Evolutionary conservation across 1,140 invertebrate genomes (phyloP).

Genomic region (Euwallacea similis): DNA sequence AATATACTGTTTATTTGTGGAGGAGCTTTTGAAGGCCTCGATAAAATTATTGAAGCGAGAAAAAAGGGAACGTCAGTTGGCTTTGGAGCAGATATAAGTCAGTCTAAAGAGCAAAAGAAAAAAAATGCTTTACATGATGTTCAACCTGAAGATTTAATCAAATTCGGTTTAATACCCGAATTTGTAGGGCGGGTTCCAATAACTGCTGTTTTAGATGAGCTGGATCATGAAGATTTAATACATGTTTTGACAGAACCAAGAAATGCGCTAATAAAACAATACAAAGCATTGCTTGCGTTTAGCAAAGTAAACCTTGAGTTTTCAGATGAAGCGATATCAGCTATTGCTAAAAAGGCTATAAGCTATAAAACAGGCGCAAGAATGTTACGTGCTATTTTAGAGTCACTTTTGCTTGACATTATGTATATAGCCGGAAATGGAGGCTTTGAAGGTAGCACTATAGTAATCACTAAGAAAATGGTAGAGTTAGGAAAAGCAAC

Average conservation of each 20-base stretch:
- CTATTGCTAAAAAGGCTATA: not conserved
- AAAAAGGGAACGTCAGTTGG: not conserved
- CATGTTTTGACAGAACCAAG: not conserved
- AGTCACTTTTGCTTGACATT: not conserved
- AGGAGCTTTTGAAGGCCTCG: not conserved
- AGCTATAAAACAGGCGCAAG: not conserved
- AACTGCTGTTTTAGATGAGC: not conserved
- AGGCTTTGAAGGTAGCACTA: too few species aligned
- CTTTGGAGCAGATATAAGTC: not conserved
- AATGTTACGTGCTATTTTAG: not conserved
- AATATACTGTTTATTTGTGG: constrained; percentile 3
- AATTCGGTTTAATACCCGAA: constrained; percentile 1
- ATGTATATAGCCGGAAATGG: too few species aligned
- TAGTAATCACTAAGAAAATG: too few species aligned
- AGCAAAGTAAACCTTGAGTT: not conserved
- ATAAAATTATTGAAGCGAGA: not conserved
- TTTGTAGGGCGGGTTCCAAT: not conserved
- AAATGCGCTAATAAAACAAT: constrained; percentile 3
- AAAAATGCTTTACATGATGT: not conserved
- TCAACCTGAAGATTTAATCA: not conserved
- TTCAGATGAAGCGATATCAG: not conserved
- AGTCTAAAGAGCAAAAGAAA: not conserved
- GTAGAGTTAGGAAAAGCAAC: too few species aligned
- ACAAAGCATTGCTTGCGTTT: not conserved
- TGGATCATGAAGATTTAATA: not conserved